Evolutionary conservation across 2,888 invertebrate species (phyloP), one percentile per base, ranked within the genome.

Genomic region (Aphrophora alni): DNA sequence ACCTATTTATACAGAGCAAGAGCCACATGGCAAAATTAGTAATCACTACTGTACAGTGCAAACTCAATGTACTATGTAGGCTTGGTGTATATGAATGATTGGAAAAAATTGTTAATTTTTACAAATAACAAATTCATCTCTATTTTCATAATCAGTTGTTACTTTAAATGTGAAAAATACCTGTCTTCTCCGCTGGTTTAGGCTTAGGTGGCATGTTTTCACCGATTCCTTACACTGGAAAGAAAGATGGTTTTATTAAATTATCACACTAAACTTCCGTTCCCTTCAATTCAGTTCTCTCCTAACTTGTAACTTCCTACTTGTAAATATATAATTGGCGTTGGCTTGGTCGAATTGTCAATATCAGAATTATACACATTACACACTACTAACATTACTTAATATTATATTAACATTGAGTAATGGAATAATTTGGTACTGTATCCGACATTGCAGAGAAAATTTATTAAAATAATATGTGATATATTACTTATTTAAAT

Each of bases 181-280:
- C 95, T 90, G 95, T 91, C 91, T 95, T 95, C 88, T 95, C 95
- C 87, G 94, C 92, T 88, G 95, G 88, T 87, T 91, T 92, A 84
- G 91, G 93, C 92, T 96, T 96, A 89, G 96, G 95, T 92, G 95
- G 95, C 96, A 96, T 96, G 90, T 92, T 93, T 44, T 38, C 69
- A 77, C 70, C n/a, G n/a, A n/a, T n/a, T n/a, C n/a, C n/a, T n/a
- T 71, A 75, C 24, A 74, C 75, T 71, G 38, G 38, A 73, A 73
- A 38, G 73, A 73, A 24, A 17, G 38, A 38, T 2, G 12, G n/a
- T n/a, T n/a, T n/a, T n/a, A n/a, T n/a, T n/a, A n/a, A 21, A 4
- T 21, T 44, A 21, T 21, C 10, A 21, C 4, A 59, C 59, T 59
- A 59, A 59, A 59, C 59, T 59, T 59, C 59, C 59, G 59, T 59